These are phyloP conservation scores for Drosophila stalkeri DNA, from an alignment of 2,888 invertebrate species.

Conservation along the genomic window DNA sequence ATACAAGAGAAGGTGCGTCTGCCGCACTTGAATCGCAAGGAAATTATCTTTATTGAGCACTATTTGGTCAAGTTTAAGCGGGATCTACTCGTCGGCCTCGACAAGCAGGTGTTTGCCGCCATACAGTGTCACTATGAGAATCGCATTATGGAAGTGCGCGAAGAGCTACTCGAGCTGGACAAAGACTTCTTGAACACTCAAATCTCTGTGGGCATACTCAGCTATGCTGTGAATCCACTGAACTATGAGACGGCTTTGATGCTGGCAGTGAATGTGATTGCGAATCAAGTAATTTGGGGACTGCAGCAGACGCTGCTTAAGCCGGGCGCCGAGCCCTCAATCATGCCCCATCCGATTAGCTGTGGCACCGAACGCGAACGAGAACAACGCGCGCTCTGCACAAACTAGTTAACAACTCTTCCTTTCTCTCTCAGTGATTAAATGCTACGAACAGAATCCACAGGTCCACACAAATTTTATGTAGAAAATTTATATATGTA, in stretches of 20 bases:
- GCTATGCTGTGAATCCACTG: conserved; percentile 77
- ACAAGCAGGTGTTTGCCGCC: conserved; percentile 80
- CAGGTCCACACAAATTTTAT: conserved; percentile 48
- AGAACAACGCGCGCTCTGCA: conserved; percentile 58
- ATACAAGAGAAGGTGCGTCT: conserved; percentile 57
- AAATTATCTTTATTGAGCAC: conserved; percentile 83
- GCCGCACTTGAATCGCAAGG: conserved; percentile 68
- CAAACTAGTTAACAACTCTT: conserved; percentile 2
- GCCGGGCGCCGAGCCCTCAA: conserved; percentile 65
- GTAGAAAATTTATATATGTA: conserved; percentile 17
- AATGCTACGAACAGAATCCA: conserved; percentile 31
- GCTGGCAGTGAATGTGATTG: conserved; percentile 76
- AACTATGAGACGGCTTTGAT: conserved; percentile 79
- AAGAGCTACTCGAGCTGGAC: conserved; percentile 77
- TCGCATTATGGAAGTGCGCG: conserved; percentile 77
- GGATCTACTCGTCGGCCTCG: conserved; percentile 80
- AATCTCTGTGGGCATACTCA: conserved; percentile 79
- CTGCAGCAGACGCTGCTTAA: conserved; percentile 79
- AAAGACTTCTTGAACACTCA: conserved; percentile 77
- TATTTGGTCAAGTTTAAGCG: conserved; percentile 83
- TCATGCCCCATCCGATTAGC: conserved; percentile 59
- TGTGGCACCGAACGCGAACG: conserved; percentile 68
- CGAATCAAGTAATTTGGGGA: conserved; percentile 81
- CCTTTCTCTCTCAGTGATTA: background rate
- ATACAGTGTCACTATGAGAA: conserved; percentile 81